Conservation (phyloP, 2,888 invertebrate genomes). For the Ophion costatus region DNA sequence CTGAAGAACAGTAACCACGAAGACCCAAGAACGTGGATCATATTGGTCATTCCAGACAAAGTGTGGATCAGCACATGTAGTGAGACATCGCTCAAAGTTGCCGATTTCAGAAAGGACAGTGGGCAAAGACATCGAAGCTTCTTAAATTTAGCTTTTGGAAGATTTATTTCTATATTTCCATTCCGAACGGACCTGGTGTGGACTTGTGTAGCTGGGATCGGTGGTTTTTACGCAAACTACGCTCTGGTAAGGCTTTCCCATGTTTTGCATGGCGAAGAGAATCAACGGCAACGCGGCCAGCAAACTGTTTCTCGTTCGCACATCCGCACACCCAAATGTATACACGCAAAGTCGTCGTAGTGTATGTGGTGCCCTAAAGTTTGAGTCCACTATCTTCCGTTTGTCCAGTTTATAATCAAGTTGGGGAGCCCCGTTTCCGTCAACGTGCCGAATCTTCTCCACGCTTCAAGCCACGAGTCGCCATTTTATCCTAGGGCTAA, state of each 20-base stretch:
- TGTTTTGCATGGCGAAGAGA: slow-evolving; percentile 28
- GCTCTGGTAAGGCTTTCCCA: background rate
- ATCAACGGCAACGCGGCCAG: slow-evolving; percentile 62
- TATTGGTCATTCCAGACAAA: slow-evolving; percentile 9
- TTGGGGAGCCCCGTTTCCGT: slow-evolving; percentile 19
- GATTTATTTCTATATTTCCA: background rate
- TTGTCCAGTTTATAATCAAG: background rate
- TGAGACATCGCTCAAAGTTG: background rate
- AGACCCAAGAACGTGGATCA: background rate
- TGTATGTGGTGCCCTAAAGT: slow-evolving; percentile 1
- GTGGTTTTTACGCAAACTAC: background rate
- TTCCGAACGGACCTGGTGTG: background rate
- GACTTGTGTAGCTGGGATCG: background rate
- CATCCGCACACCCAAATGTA: background rate
- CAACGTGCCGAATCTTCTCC: slow-evolving; percentile 26
- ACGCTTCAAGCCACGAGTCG: slow-evolving; percentile 10
- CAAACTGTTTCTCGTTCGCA: slow-evolving; percentile 65
- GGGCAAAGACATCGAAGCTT: too few species aligned
- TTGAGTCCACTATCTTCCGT: background rate
- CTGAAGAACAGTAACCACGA: slow-evolving; percentile 38
- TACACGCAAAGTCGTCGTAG: background rate
- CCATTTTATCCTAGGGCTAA: slow-evolving; percentile 29
- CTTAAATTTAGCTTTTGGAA: too few species aligned
- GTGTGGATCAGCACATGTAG: background rate
- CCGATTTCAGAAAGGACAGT: too few species aligned